Percentiles rank a stretch among this genome's conserved stretches.
phyloP scores from a whole-genome alignment of 2,113 vertebrate genomes.

The Lagopus leucura region DNA sequence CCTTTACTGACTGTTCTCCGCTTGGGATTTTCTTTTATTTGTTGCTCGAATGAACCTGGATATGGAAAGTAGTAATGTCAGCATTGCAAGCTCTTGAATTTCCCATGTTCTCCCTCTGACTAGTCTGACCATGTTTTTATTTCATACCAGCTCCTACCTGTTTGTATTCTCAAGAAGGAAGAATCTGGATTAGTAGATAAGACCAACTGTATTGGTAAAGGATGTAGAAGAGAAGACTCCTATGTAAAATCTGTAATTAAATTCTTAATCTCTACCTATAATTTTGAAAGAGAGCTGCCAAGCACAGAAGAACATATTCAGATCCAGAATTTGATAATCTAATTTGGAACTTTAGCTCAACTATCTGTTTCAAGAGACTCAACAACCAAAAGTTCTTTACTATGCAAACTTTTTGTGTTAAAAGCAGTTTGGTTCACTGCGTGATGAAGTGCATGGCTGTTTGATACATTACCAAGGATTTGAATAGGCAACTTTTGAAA shows the following conservation, averaged over 20 bases:
- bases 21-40: neutral
- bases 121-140: accelerated
- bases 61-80: neutral
- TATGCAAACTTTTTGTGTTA: neutral
- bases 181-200: neutral
- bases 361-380: neutral
- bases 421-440: neutral
- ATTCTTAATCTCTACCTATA: neutral
- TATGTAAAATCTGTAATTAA: neutral
- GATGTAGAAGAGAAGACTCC: neutral
- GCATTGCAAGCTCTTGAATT: neutral
- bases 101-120: neutral
- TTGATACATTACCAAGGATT: neutral
- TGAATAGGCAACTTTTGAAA: constrained; percentile 10
- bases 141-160: neutral
- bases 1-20: neutral
- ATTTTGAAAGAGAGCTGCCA: neutral
- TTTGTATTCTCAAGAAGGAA: neutral
- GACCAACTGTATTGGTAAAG: neutral
- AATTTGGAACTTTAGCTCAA: neutral
- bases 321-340: neutral
- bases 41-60: neutral
- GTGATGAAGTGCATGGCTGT: neutral
- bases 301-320: neutral
- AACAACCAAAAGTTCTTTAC: neutral